Conservation (phyloP, 2,797 vertebrate species). For the Megaceryle alcyon region DNA sequence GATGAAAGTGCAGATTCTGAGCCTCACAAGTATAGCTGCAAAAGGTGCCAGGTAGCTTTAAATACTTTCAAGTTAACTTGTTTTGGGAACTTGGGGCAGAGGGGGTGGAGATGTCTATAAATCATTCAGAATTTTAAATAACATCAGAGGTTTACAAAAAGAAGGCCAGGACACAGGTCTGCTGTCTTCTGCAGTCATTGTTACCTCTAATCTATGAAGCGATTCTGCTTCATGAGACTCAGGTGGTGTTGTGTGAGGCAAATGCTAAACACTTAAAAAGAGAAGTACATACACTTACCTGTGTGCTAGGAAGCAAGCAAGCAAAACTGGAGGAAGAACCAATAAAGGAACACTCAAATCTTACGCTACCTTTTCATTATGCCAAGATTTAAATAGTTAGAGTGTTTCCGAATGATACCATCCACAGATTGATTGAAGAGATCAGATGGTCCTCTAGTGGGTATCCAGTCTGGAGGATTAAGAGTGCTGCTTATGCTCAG, state of each 20-base stretch:
- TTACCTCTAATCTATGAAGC: not conserved
- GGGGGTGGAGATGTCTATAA: not conserved
- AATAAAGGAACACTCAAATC: not conserved
- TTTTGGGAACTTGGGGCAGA: not conserved
- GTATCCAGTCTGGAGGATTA: not conserved
- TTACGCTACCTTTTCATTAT: not conserved
- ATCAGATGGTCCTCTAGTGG: not conserved
- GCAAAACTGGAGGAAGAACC: not conserved
- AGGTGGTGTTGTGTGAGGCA: not conserved
- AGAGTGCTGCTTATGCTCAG: not conserved
- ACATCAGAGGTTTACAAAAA: not conserved
- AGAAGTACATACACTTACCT: not conserved
- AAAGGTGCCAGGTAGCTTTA: slow-evolving; percentile 93
- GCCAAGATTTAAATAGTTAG: not conserved
- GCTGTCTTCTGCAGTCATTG: not conserved
- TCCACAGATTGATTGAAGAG: not conserved
- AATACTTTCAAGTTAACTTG: slow-evolving; percentile 55
- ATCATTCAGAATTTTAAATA: not conserved
- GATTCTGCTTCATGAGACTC: not conserved
- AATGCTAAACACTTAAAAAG: not conserved
- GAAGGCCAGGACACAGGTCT: not conserved
- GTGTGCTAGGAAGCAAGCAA: not conserved
- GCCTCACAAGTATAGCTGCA: slow-evolving; percentile 97
- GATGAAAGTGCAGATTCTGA: slow-evolving; percentile 90
- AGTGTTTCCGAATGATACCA: not conserved